Percentiles rank a stretch among this genome's conserved stretches.
Conservation (phyloP, 2,888 invertebrate genomes). For the Lasioglossum lativentre region DNA sequence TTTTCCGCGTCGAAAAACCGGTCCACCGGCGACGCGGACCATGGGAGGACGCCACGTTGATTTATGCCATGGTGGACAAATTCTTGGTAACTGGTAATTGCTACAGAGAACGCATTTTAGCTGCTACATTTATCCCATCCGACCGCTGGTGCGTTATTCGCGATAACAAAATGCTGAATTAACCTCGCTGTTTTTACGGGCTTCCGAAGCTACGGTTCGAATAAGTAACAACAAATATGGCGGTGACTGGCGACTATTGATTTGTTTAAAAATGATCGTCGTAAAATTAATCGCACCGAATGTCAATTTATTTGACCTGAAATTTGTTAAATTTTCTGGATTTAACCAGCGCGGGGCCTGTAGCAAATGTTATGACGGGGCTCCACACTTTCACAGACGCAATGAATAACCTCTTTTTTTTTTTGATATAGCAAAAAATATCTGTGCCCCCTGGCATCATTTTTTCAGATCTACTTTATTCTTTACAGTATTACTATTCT, state of each 20-base stretch:
- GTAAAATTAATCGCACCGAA: neutral
- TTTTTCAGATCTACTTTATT: too few species aligned
- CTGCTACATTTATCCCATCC: neutral
- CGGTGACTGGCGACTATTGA: neutral
- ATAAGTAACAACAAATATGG: neutral
- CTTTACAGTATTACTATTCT: too few species aligned
- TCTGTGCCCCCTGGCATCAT: too few species aligned
- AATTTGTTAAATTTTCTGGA: too few species aligned
- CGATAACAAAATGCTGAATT: neutral
- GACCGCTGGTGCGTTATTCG: neutral
- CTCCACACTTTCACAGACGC: too few species aligned
- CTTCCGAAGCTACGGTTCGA: neutral
- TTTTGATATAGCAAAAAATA: too few species aligned
- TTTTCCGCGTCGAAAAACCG: neutral
- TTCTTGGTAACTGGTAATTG: slow-evolving; percentile 2
- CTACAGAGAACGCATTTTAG: neutral
- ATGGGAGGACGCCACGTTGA: neutral
- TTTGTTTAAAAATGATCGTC: neutral
- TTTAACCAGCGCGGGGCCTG: too few species aligned
- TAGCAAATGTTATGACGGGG: too few species aligned
- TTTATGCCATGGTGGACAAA: neutral
- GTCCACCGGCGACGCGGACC: neutral
- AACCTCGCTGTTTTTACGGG: neutral
- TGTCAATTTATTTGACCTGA: too few species aligned
- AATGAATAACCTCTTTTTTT: too few species aligned